Evolutionary conservation across 2,888 invertebrate genomes (phyloP), one percentile per base, ranked within the genome.

Genomic region (Rotaria macrura): DNA sequence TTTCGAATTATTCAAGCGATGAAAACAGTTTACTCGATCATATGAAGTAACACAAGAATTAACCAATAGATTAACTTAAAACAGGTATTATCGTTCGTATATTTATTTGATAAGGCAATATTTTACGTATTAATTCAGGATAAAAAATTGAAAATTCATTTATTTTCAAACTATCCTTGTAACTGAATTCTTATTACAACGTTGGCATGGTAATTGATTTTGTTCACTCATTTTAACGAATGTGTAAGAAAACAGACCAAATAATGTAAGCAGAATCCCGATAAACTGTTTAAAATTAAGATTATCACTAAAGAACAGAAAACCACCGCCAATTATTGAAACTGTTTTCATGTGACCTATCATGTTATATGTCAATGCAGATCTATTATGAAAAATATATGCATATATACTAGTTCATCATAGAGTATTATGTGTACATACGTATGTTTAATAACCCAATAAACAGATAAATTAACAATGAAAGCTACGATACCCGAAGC

Each of bases 231-330:
- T 79, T 25, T 34, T 14, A n/a, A 79, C 43, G 4, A 79, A 79
- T 79, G 79, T 79, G 14, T 79, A 79, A 0, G 79, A 10, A n/a
- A 79, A 79, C n/a, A 79, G 9, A 43, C 79, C 79, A 5, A 43
- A 79, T n/a, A 79, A 79, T 43, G 79, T 79, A 7, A 79, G 14
- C 6, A 79, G 14, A 57, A 86, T 86, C 9, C 74, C 74, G 92
- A 95, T 25, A 29, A 86, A 52, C 43, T 86, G 86, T 79, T 83
- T 38, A 43, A 86, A 40, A 55, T 84, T 95, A 85, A 96, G 95
- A 91, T 96, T 95, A 90, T 96, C 97, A 95, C 93, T n/a, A 93
- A 93, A 88, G 87, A 88, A 89, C 88, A 88, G 34, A n/a, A 85
- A 87, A 87, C 86, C 86, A 25, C 79, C 86, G 23, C 84, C 47